Evolutionary conservation across 1,140 invertebrate species (phyloP).

Genomic region (Aphelinus atriplicis): DNA sequence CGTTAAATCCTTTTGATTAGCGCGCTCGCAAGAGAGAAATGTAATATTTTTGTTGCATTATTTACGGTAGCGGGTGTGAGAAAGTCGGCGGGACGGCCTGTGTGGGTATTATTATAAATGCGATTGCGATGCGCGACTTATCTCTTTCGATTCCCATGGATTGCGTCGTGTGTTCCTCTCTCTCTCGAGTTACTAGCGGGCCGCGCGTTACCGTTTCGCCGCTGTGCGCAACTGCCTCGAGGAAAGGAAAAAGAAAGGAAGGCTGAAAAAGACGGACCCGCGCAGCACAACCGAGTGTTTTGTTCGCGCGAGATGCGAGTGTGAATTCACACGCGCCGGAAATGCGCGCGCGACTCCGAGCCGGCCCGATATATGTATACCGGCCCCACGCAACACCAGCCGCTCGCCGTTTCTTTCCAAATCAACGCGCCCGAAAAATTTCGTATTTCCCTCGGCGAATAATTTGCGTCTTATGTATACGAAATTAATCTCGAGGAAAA

Average conservation of each 20-base stretch:
- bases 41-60: conserved; percentile 2
- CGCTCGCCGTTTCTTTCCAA: too few relatives aligned
- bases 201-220: conserved; percentile 1
- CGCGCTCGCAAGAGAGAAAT: background rate
- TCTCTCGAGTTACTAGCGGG: conserved; percentile 1
- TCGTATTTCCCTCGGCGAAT: too few relatives aligned
- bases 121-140: conserved; percentile 2
- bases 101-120: conserved; percentile 1
- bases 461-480: too few relatives aligned
- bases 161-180: conserved; percentile 7
- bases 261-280: background rate
- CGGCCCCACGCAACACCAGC: too few relatives aligned
- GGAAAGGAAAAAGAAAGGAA: background rate
- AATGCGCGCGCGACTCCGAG: conserved; percentile 2
- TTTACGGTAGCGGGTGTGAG: background rate
- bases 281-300: background rate
- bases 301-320: background rate
- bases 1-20: background rate
- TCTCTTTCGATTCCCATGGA: conserved; percentile 23
- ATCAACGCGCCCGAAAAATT: too few relatives aligned
- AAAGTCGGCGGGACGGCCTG: conserved; percentile 4
- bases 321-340: conserved; percentile 27
- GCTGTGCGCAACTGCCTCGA: background rate
- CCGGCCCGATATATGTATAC: background rate
- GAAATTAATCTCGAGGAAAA: too few relatives aligned